Base-by-base conservation (phyloP, 2,113 vertebrate genomes). In the Rattus rattus region DNA sequence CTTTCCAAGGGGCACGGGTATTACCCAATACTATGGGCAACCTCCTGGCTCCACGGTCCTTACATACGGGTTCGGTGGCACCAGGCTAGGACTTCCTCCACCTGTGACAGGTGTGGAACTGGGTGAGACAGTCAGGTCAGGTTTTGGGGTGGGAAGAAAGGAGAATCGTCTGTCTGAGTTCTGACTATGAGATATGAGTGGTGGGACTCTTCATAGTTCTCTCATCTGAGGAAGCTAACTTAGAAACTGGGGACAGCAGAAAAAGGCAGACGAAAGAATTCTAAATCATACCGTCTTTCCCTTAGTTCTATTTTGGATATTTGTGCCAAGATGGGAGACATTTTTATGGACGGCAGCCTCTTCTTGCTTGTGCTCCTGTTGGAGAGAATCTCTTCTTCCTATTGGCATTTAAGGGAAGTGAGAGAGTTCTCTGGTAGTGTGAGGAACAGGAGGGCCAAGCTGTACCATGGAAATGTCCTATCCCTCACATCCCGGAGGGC, bases 171-270 rank as follows among this genome's bases (percentile, higher is more conserved):
- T 33, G 33, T 75, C 24, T 33, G 36, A 73, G 59, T 26, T 79
- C 89, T 73, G 63, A 63, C 70, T 47, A 43, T 54, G 88, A 93
- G 49, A 56, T 13, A 22, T 14, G 26, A 67, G 10, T n/a, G 39
- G 20, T 28, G 67, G 70, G 39, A 59, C 54, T 36, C 14, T 54
- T 49, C 63, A 84, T 39, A 47, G 54, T 67, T 90, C 24, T n/a
- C 63, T 49, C 22, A 28, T 33, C 63, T 49, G 76, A 94, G 65
- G 43, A 91, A 70, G 63, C 1, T 30, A 88, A 52, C 16, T 3
- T 43, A 19, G 49, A 91, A 92, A 76, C 16, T 52, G 26, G 36
- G 26, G 16, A 17, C 22, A 88, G 16, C 96, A 95, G 90, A 95
- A 96, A 65, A 73, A 33, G 2, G 56, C 49, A n/a, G 54, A 26